phyloP scores from a whole-genome alignment of 2,888 invertebrate species.

The Meghimatium bilineatum region DNA sequence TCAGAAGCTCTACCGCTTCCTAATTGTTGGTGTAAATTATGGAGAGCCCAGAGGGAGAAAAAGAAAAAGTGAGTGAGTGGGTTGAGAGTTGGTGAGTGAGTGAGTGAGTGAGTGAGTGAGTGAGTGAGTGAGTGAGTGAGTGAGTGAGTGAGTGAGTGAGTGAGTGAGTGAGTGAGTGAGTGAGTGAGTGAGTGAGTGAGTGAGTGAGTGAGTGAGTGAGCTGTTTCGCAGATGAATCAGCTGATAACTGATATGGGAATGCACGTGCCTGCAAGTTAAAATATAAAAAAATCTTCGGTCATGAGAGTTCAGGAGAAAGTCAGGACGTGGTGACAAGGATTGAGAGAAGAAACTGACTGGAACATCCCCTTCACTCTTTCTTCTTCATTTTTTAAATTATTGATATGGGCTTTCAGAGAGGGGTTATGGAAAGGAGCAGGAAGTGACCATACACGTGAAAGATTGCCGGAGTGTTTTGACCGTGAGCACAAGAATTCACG shows the following conservation, averaged over 20 bases:
- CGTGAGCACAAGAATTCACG: neutral
- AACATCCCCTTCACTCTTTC: neutral
- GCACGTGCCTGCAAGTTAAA: neutral
- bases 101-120: neutral
- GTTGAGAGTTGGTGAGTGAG: neutral
- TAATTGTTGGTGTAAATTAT: too few species aligned
- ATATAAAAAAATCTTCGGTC: neutral
- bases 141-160: neutral
- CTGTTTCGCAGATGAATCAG: neutral
- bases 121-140: constrained; percentile 16
- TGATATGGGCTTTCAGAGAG: neutral
- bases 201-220: constrained; percentile 1
- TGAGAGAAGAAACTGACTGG: neutral
- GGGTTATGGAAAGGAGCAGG: neutral
- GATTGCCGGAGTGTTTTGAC: constrained; percentile 5
- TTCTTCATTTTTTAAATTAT: neutral
- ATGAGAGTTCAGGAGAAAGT: neutral
- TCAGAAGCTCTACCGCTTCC: too few species aligned
- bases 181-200: constrained; percentile 9
- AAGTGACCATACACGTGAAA: neutral
- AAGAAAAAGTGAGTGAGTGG: neutral
- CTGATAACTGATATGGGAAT: neutral
- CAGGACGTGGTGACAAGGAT: neutral
- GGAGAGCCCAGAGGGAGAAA: too few species aligned
- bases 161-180: neutral